phyloP scores from a whole-genome alignment of 2,113 vertebrate genomes.

The Sinocyclocheilus anshuiensis region DNA sequence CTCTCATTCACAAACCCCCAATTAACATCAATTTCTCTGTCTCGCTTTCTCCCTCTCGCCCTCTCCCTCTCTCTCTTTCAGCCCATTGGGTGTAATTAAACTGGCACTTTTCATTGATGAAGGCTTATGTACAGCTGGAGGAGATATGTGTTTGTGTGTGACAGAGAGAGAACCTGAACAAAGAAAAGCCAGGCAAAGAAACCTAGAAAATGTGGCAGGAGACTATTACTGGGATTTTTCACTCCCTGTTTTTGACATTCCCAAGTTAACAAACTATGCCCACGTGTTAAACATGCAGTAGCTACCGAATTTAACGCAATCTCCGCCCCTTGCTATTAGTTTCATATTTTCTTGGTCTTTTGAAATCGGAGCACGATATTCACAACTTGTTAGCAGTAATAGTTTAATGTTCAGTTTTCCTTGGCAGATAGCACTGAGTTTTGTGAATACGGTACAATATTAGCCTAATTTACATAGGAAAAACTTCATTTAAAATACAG shows the following conservation, averaged over 20 bases:
- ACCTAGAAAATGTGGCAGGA: neutral
- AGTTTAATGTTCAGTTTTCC: neutral
- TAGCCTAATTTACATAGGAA: neutral
- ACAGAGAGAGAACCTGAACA: conserved; percentile 15
- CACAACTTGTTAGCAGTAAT: neutral
- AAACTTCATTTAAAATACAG: neutral
- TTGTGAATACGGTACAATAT: neutral
- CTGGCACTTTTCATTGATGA: conserved; percentile 56
- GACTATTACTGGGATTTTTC: neutral
- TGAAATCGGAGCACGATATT: neutral
- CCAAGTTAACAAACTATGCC: neutral
- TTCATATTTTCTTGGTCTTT: neutral
- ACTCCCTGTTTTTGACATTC: neutral
- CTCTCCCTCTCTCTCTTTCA: neutral
- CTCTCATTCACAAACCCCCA: conserved; percentile 50
- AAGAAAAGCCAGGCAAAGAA: neutral
- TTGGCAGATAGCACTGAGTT: neutral
- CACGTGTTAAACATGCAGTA: neutral
- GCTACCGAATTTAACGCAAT: neutral
- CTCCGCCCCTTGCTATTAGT: neutral
- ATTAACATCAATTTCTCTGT: conserved; percentile 52
- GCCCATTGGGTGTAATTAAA: conserved; percentile 59
- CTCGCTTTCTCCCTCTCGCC: conserved; percentile 13
- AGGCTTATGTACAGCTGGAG: conserved; percentile 48
- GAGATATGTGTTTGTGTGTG: conserved; percentile 43